A percentile compares a stretch with the other conserved stretches of the same genome.
These are phyloP conservation scores for Micropoecilia bifurca DNA, from an alignment of 2,797 vertebrate species.

Conservation along the genomic window DNA sequence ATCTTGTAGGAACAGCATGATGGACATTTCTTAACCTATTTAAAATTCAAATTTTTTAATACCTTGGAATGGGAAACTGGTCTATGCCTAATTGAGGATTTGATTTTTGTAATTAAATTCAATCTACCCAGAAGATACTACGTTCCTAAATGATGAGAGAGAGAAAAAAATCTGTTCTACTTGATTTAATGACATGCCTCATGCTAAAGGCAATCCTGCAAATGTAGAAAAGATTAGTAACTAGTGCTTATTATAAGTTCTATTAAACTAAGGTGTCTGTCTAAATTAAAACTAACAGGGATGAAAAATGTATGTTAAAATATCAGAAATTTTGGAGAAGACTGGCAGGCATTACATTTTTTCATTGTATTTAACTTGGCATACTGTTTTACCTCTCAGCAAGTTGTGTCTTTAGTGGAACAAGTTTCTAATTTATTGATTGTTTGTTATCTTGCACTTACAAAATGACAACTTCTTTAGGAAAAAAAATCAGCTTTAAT, in stretches of 20 bases:
- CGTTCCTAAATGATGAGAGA: not conserved
- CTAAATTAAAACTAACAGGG: not conserved
- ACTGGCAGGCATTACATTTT: not conserved
- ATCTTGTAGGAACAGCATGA: not conserved
- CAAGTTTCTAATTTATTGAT: slow-evolving; percentile 2
- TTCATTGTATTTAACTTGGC: not conserved
- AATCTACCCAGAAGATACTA: not conserved
- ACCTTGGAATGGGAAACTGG: not conserved
- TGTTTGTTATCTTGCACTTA: not conserved
- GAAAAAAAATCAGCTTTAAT: not conserved
- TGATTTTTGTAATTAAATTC: not conserved
- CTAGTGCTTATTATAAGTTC: not conserved
- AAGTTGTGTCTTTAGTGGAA: not conserved
- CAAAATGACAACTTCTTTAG: not conserved
- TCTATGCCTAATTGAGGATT: not conserved
- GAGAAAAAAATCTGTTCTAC: not conserved
- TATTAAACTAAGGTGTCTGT: slow-evolving; percentile 1
- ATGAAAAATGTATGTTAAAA: not conserved
- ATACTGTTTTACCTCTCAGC: not conserved
- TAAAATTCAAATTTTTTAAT: not conserved
- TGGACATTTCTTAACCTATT: not conserved
- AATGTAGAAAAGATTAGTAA: not conserved
- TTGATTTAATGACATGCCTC: slow-evolving; percentile 2
- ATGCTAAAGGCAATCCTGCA: not conserved
- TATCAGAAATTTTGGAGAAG: not conserved